Evolutionary conservation across 1,140 invertebrate genomes (phyloP), one percentile per base, ranked within the genome.

Genomic region (Andrena cerasifolii): DNA sequence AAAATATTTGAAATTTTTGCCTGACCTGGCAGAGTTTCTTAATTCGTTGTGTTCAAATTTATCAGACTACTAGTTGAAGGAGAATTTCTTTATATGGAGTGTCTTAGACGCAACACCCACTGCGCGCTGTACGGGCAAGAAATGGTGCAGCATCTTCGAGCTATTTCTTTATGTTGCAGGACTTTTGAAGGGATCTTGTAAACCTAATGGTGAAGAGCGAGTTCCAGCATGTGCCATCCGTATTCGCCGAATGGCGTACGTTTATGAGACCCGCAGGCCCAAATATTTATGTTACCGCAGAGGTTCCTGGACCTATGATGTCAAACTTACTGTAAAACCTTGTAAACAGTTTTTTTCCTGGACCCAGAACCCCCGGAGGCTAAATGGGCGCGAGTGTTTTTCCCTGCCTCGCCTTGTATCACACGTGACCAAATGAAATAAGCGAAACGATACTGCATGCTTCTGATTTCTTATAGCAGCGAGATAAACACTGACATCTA

Each of bases 301-400:
- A 84, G 83, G 85, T 80, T 84, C 77, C 78, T 86, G 78, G 85
- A 88, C 79, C 73, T 76, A 53, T 65, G 80, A 83, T 83, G 76
- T 76, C 79, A 82, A 78, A 82, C 78, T 82, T 59, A 61, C 65
- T 56, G 14, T 21, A 68, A 76, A 76, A 68, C 43, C 71, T 40
- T 68, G 40, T 49, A 76, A 76, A 56, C 53, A 76, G 53, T 49
- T n/a, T 12, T 49, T 49, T 36, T 36, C 43, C 36, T 26, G 1
- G 2, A 10, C 1, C 0, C 21, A 58, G 16, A 40, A 6, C 0
- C 5, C 10, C 4, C 7, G 12, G 2, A 16, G 18, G 6, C 31
- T 18, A 10, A 53, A 53, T 51, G 21, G 14, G 7, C 40, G 3
- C 10, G 2, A 18, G 31, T 33, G n/a, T 43, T 21, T 21, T 51